Base-by-base conservation (phyloP, 64 coral and sea anemone genomes). In the Pachyseris speciosa region DNA sequence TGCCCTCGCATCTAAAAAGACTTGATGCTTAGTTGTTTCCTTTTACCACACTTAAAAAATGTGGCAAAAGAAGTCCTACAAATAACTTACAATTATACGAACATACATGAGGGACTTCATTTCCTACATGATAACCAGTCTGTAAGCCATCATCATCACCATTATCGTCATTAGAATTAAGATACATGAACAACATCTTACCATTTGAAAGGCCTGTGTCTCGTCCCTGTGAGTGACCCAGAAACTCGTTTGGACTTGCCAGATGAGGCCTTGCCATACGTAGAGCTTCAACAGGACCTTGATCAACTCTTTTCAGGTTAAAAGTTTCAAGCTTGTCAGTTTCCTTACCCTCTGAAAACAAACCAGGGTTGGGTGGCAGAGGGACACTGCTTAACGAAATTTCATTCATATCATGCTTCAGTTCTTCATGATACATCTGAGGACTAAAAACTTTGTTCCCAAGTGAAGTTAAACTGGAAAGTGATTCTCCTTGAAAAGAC, bases 171-270 rank as follows among this genome's bases (percentile, higher is more conserved):
- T n/a, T n/a, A n/a, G n/a, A n/a, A n/a, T n/a, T n/a, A n/a, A 22
- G 17, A 40, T 6, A 67, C 73, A 51, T 16, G 41, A 39, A 45
- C 22, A 45, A n/a, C 31, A 11, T 20, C 51, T 81, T 39, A 61
- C 77, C 77, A 40, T 10, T 40, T 37, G 8, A 81, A 59, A 27
- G 16, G 6, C 31, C 72, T 37, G 50, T 22, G 16, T 42, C 63
- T 1, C 78, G 88, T 68, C 64, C 78, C 41, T 48, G 73, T 15
- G 67, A 31, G 39, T 79, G 52, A 72, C 31, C 61, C 30, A 84
- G 36, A 53, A 92, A 92, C 20, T 84, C 89, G 1, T 43, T 83
- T 40, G 89, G 89, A 74, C 89, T 92, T 10, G 89, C 89, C 49
- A 92, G 79, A 63, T 92, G 80, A 48, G 89, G 89, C 50, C 79